Base-by-base conservation (phyloP, 2,797 vertebrate genomes). In the Chloroceryle amazona region DNA sequence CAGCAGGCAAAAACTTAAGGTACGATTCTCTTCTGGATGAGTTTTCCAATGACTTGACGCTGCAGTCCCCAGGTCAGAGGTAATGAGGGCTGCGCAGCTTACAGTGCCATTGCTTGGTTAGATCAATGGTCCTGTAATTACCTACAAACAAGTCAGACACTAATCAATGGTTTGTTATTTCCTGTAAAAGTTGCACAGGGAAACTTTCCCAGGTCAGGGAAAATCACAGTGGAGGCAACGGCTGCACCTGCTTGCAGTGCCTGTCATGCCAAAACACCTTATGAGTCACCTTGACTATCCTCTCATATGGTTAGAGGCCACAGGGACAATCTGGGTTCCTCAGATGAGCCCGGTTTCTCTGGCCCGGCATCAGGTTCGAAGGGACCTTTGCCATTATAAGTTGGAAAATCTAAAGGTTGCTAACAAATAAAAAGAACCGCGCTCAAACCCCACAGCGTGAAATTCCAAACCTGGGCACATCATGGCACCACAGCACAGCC, bases 51-150 rank as follows among this genome's bases (percentile, higher is more conserved):
- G 89, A 85, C 81, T 93, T 39, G 63, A 89, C 55, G 49, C 93
- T 81, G 94, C 90, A 95, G 96, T 96, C 78, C 73, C 86, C 92
- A 89, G 97, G 97, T 97, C 97, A 96, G 97, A 98, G 95, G 96
- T 98, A 98, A 97, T 86, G 93, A 98, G 91, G 61, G 88, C 94
- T 96, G 94, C 91, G 96, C 87, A 95, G 68, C 93, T 92, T 93
- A 96, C 46, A 35, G 81, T 74, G 41, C 94, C 92, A 88, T 52
- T 89, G 90, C 88, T 92, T 86, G 37, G 92, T 94, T 94, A 97
- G 97, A 98, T 98, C 97, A 97, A 98, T 98, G 97, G 96, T 26
- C 92, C 97, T 98, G 93, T 98, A 98, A 98, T 98, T 98, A 98
- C 97, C 97, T 97, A 97, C 97, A 98, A 98, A 98, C 97, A 97